These are phyloP conservation scores for Caenorhabditis uteleia DNA, from an alignment of 2,888 invertebrate species.

Conservation along the genomic window DNA sequence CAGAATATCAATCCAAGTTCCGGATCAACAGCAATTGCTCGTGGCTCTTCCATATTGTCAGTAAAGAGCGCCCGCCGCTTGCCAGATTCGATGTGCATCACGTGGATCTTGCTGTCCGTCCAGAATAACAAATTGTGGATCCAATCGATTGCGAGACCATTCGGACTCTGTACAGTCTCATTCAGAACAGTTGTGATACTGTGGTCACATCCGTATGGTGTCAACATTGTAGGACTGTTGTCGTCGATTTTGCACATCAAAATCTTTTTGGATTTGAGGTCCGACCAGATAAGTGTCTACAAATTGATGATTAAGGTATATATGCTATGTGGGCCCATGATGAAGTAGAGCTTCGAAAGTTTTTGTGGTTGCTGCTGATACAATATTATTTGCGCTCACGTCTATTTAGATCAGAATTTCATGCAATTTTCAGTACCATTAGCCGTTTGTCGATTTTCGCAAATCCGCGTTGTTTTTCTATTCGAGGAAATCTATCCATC, in stretches of 20 bases:
- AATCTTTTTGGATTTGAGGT: conserved; percentile 85
- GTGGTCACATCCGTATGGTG: conserved; percentile 43
- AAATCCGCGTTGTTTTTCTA: too few relatives aligned
- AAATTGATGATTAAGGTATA: too few relatives aligned
- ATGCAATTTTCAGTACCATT: too few relatives aligned
- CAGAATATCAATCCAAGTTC: conserved; percentile 88
- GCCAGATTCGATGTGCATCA: conserved; percentile 56
- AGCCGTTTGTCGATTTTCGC: too few relatives aligned
- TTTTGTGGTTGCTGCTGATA: too few relatives aligned
- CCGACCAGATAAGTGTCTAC: conserved; percentile 87
- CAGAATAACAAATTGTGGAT: conserved; percentile 91
- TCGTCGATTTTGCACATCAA: conserved; percentile 57
- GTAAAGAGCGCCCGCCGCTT: conserved; percentile 81
- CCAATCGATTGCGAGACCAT: conserved; percentile 98
- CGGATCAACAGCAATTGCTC: conserved; percentile 92
- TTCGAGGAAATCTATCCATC: too few relatives aligned
- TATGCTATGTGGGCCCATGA: too few relatives aligned
- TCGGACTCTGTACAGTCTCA: conserved; percentile 81
- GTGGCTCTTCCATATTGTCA: conserved; percentile 87
- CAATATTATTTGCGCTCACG: too few relatives aligned
- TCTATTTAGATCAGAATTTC: too few relatives aligned
- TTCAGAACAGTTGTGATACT: conserved; percentile 40
- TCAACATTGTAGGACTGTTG: conserved; percentile 22
- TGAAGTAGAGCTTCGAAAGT: too few relatives aligned
- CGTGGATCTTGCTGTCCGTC: conserved; percentile 79